A percentile compares a stretch with the other conserved stretches of the same genome.
These are phyloP conservation scores for Sinodicranocentrus sp. DNA, from an alignment of 2,888 invertebrate species.

Conservation along the genomic window DNA sequence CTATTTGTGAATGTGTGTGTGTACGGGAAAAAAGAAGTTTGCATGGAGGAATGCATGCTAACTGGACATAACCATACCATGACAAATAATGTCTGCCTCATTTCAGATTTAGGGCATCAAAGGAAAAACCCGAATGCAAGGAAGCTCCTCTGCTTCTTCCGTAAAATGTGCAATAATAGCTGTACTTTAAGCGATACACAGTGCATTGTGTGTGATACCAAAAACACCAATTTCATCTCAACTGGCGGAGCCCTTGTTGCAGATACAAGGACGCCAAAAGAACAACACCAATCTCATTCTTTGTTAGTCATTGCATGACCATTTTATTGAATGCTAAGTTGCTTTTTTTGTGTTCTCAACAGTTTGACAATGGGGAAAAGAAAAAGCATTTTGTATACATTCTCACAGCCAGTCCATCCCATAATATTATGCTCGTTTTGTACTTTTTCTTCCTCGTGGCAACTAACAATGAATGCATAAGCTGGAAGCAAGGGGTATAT, in stretches of 20 bases:
- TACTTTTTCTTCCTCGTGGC: background rate
- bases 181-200: too few species aligned
- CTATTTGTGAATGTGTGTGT: too few species aligned
- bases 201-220: too few species aligned
- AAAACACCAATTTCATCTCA: too few species aligned
- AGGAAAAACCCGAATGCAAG: slow-evolving; percentile 21
- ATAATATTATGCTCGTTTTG: background rate
- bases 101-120: slow-evolving; percentile 24
- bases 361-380: slow-evolving; percentile 37
- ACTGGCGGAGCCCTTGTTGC: too few species aligned
- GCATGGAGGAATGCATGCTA: slow-evolving; percentile 19
- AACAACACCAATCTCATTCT: background rate
- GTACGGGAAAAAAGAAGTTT: too few species aligned
- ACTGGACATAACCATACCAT: slow-evolving; percentile 45
- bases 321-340: slow-evolving; percentile 39
- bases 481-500: too few species aligned
- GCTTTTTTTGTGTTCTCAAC: slow-evolving; percentile 30
- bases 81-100: slow-evolving; percentile 38
- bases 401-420: background rate
- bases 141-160: slow-evolving; percentile 1
- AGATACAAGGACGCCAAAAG: too few species aligned
- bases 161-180: too few species aligned
- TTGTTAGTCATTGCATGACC: slow-evolving; percentile 43
- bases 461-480: slow-evolving; percentile 13
- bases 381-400: slow-evolving; percentile 30